Base-by-base conservation (phyloP, 2,888 invertebrate species). In the Epinotia brunnichana region DNA sequence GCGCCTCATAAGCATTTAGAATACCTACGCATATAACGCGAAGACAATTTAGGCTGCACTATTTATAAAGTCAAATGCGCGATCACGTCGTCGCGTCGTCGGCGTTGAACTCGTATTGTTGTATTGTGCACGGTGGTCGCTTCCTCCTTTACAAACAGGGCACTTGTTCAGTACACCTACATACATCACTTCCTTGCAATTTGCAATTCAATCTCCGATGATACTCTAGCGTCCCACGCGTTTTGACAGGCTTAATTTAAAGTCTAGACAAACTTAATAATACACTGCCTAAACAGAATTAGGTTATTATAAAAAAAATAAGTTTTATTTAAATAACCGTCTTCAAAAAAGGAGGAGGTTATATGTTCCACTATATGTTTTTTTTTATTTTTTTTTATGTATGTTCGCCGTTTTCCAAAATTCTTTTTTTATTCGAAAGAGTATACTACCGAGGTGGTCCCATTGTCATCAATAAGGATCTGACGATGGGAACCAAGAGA, bases 41-140 rank as follows among this genome's bases (percentile, higher is more conserved):
- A 56, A 24, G 63, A 72, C 73, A 29, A 70, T 74, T 76, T 76
- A 71, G 74, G 80, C 80, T 85, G 83, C 86, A 89, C 87, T 91
- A 91, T 91, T 91, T 91, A 89, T 91, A 90, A 91, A 91, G 88
- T 89, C 87, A 86, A 89, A 90, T 90, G 85, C 75, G 72, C 72
- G 56, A 61, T 56, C 71, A 77, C 84, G 87, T 85, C 84, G n/a
- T 84, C 87, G 85, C 84, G 48, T 48, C 48, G 48, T 7, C n/a
- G 82, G n/a, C n/a, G n/a, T n/a, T n/a, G n/a, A n/a, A n/a, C n/a
- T 79, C 81, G 85, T 88, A 92, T 91, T 92, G 90, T 92, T 91
- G 90, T 89, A 92, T 90, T 91, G 92, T 86, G 81, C 79, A 80
- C 83, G 79, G 76, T 77, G 80, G 85, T 79, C 83, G 85, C 83